Base-by-base conservation (phyloP, 2,888 invertebrate species). In the Mythimna vitellina region DNA sequence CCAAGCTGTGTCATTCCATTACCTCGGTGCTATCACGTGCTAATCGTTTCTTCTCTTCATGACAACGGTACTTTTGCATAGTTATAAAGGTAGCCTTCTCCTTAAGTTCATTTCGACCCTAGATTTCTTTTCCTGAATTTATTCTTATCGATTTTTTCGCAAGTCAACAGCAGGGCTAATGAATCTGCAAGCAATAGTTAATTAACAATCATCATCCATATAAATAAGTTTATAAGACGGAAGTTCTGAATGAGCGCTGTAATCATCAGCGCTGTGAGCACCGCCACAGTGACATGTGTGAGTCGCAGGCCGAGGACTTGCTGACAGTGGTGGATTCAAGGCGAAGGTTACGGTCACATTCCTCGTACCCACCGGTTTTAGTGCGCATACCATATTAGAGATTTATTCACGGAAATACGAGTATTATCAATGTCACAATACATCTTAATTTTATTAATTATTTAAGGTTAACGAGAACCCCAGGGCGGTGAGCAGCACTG, bases 381-480 rank as follows among this genome's bases (percentile, higher is more conserved):
- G 4, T 35, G 46, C 22, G 8, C 4, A n/a, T 49, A 6, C 29
- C 54, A 60, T 42, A 61, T 56, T 61, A 72, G 17, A 73, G 7
- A 79, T 62, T 73, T 62, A 61, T 56, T 61, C 25, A 53, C 76
- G 80, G 80, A 79, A 76, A 65, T 79, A 29, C 29, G 29, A 29
- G 29, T 29, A n/a, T 20, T 61, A 32, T 62, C 56, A 29, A 61
- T 65, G 76, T 65, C 64, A 56, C 22, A 25, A 29, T 53, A 65
- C 17, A 6, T 49, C 29, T 54, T 17, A 51, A 22, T 22, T 10
- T 35, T 3, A 54, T 38, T 49, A n/a, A 54, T 54, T 14, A 49
- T 56, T 17, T 20, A 20, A 76, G 76, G 76, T 49, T 20, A 56
- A 38, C 22, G 38, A 49, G 25, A 42, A 12, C 29, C 46, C 29